Evolutionary conservation across 1,140 invertebrate species (phyloP).

Genomic region (Drosophila repletoides): DNA sequence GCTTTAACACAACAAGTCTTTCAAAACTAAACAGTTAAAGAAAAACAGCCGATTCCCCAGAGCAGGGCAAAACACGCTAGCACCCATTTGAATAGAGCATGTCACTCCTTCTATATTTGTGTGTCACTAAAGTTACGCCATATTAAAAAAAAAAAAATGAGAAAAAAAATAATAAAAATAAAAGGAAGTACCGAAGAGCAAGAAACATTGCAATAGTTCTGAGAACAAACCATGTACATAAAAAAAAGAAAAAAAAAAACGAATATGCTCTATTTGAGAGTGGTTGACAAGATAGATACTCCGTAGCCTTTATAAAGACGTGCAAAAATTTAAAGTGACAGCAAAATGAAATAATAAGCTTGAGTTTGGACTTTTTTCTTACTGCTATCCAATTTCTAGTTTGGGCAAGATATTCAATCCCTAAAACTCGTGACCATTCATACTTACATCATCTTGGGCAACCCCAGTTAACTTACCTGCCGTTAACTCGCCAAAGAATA

Average conservation of each 20-base stretch:
- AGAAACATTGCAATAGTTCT: constrained; percentile 29
- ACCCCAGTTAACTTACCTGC: too few species aligned
- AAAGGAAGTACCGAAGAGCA: constrained; percentile 4
- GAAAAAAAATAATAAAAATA: background rate
- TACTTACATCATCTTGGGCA: too few species aligned
- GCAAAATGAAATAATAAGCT: too few species aligned
- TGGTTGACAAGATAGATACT: too few species aligned
- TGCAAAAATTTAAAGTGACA: too few species aligned
- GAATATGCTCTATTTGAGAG: constrained; percentile 11
- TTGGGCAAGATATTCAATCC: too few species aligned
- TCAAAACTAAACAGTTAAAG: constrained; percentile 31
- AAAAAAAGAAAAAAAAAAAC: constrained; percentile 24
- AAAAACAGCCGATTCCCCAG: constrained; percentile 1
- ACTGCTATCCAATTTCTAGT: too few species aligned
- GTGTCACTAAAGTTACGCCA: background rate
- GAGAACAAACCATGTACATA: constrained; percentile 28
- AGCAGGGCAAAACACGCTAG: background rate
- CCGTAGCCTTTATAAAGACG: too few species aligned
- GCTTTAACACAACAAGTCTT: constrained; percentile 23
- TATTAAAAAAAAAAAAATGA: background rate
- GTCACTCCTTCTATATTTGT: constrained; percentile 4
- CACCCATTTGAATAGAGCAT: constrained; percentile 3
- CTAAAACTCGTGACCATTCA: too few species aligned
- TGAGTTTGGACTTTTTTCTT: too few species aligned
- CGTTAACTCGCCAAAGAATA: too few species aligned